Percentiles rank a stretch among this genome's conserved stretches.
These are phyloP conservation scores for Bimastos eiseni DNA, from an alignment of 2,888 invertebrate species.

Conservation along the genomic window DNA sequence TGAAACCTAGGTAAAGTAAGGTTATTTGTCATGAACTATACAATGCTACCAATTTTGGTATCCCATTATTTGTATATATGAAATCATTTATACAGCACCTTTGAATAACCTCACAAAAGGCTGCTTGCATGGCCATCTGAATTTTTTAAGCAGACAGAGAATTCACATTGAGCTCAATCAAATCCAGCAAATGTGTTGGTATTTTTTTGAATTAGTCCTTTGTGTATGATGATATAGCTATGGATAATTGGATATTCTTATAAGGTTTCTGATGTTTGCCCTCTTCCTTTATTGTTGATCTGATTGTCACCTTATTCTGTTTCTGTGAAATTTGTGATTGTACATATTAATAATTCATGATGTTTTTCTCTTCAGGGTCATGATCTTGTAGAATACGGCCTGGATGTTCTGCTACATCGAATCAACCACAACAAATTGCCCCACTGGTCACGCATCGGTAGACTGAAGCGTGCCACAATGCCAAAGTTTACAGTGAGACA, in stretches of 20 bases:
- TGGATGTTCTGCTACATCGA: conserved; percentile 85
- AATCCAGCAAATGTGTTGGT: not conserved
- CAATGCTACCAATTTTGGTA: not conserved
- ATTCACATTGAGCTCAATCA: not conserved
- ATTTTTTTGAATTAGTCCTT: not conserved
- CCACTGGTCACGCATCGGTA: conserved; percentile 87
- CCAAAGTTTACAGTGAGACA: conserved; percentile 55
- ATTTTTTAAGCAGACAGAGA: not conserved
- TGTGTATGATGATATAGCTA: not conserved
- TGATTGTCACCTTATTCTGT: not conserved
- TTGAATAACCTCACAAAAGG: not conserved
- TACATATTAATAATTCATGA: not conserved
- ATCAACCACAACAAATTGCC: conserved; percentile 75
- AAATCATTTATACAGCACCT: not conserved
- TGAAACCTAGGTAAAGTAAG: not conserved
- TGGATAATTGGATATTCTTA: not conserved
- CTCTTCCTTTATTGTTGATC: not conserved
- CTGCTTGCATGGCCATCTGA: not conserved
- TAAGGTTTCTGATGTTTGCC: not conserved
- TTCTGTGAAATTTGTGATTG: not conserved
- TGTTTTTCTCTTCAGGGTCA: conserved; percentile 71
- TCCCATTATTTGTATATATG: not conserved
- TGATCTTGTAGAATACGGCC: conserved; percentile 85
- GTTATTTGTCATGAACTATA: not conserved
- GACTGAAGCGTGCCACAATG: conserved; percentile 73